Conservation (phyloP, 1,140 invertebrate species). For the Thaumetopoea pityocampa region DNA sequence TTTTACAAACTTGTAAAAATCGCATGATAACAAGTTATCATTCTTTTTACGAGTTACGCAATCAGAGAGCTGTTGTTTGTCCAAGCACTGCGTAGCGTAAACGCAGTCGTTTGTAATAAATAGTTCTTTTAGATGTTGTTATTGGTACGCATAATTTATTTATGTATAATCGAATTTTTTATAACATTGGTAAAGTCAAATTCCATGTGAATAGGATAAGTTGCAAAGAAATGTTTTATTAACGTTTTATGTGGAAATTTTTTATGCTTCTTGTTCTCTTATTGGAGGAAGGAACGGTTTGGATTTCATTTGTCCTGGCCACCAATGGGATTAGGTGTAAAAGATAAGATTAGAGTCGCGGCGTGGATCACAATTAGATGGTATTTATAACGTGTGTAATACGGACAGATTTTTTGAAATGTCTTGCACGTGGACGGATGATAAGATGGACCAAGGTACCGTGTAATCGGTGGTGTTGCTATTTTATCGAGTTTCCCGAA, state of each 20-base stretch:
- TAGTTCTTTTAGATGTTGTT: conserved; percentile 15
- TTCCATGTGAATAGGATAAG: neutral
- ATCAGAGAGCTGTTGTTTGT: neutral
- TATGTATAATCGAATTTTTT: conserved; percentile 11
- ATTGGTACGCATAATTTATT: conserved; percentile 13
- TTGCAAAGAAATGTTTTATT: conserved; percentile 1
- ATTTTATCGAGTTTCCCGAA: too few relatives aligned
- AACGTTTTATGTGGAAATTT: conserved; percentile 3
- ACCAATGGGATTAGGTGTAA: conserved; percentile 7
- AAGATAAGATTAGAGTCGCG: conserved; percentile 3
- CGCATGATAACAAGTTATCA: too few relatives aligned
- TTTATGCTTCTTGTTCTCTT: too few relatives aligned
- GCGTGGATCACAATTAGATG: conserved; percentile 2
- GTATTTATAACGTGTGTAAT: conserved; percentile 9
- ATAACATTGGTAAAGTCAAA: conserved; percentile 15
- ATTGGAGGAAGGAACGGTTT: too few relatives aligned
- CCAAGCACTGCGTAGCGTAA: neutral
- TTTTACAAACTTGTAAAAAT: too few relatives aligned
- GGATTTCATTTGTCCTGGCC: conserved; percentile 12
- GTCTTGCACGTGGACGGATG: too few relatives aligned
- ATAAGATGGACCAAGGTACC: too few relatives aligned
- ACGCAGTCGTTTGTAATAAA: conserved; percentile 15
- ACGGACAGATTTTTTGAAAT: conserved; percentile 27
- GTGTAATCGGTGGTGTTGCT: too few relatives aligned
- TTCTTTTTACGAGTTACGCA: too few relatives aligned